These are phyloP conservation scores for Hipposideros larvatus DNA, from an alignment of 2,797 vertebrate genomes.

Conservation along the genomic window DNA sequence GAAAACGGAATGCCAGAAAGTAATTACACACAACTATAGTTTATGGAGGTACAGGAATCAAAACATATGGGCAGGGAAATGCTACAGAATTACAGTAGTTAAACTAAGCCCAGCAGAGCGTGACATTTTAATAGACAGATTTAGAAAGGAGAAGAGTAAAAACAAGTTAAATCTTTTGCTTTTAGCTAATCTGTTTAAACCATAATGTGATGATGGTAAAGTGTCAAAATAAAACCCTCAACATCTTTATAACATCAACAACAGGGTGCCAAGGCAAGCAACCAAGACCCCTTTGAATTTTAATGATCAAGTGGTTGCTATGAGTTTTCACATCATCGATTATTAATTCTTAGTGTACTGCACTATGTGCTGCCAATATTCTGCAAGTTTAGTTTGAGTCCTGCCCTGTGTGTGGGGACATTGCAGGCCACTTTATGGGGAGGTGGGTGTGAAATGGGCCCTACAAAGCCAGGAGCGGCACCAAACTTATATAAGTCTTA, in stretches of 20 bases:
- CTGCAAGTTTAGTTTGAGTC: neutral
- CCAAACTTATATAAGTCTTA: neutral
- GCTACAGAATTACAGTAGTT: slow-evolving; percentile 55
- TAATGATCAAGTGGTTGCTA: neutral
- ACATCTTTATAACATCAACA: slow-evolving; percentile 49
- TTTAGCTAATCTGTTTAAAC: slow-evolving; percentile 62
- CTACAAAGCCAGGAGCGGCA: neutral
- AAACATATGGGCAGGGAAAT: slow-evolving; percentile 74
- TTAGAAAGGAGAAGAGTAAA: slow-evolving; percentile 63
- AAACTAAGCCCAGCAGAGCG: slow-evolving; percentile 64
- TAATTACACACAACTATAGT: slow-evolving; percentile 68
- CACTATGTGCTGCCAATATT: neutral
- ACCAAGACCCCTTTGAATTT: slow-evolving; percentile 27
- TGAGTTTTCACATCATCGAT: neutral
- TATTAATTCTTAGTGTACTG: neutral
- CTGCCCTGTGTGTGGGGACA: neutral
- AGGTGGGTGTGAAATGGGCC: neutral
- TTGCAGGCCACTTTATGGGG: neutral
- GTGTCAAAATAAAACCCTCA: slow-evolving; percentile 64
- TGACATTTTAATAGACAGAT: slow-evolving; percentile 62
- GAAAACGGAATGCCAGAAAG: slow-evolving; percentile 72
- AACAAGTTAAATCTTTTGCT: slow-evolving; percentile 64
- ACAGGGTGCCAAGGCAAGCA: neutral
- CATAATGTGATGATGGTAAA: slow-evolving; percentile 11
- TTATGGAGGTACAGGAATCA: slow-evolving; percentile 66